Evolutionary conservation across 2,888 invertebrate genomes (phyloP).

Genomic region (Xestia c-nigrum): DNA sequence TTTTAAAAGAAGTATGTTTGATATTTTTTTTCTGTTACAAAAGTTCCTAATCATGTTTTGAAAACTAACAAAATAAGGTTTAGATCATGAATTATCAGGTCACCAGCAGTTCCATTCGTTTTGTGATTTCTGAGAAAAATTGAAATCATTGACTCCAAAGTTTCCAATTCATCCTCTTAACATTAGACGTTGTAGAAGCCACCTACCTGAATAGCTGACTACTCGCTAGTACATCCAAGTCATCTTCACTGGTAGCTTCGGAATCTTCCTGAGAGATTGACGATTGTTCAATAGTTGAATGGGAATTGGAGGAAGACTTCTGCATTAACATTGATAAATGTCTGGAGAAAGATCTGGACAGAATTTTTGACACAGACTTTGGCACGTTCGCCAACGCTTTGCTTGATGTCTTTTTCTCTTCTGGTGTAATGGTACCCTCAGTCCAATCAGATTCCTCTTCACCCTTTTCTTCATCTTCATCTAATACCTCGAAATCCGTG

Average conservation of each 20-base stretch:
- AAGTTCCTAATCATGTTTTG: too few relatives aligned
- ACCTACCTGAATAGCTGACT: background rate
- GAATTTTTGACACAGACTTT: slow-evolving; percentile 63
- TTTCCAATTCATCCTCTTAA: too few relatives aligned
- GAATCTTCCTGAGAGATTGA: slow-evolving; percentile 46
- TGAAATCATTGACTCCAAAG: too few relatives aligned
- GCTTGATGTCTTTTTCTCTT: slow-evolving; percentile 46
- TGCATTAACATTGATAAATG: slow-evolving; percentile 71
- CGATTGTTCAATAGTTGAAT: slow-evolving; percentile 31
- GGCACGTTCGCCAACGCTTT: slow-evolving; percentile 65
- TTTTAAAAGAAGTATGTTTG: too few relatives aligned
- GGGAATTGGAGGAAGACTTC: slow-evolving; percentile 55
- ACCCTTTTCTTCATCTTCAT: slow-evolving; percentile 59
- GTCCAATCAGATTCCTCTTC: slow-evolving; percentile 79
- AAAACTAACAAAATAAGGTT: too few relatives aligned
- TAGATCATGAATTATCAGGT: too few relatives aligned
- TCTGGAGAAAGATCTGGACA: slow-evolving; percentile 74
- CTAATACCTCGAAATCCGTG: slow-evolving; percentile 66
- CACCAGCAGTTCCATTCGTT: too few relatives aligned
- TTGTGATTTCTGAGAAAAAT: too few relatives aligned
- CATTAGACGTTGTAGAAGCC: too few relatives aligned
- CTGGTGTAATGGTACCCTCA: slow-evolving; percentile 64
- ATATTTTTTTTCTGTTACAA: too few relatives aligned
- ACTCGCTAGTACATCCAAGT: slow-evolving; percentile 75
- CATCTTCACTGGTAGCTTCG: slow-evolving; percentile 72